Base-by-base conservation (phyloP, 2,797 vertebrate genomes). In the Eupleurogrammus muticus region DNA sequence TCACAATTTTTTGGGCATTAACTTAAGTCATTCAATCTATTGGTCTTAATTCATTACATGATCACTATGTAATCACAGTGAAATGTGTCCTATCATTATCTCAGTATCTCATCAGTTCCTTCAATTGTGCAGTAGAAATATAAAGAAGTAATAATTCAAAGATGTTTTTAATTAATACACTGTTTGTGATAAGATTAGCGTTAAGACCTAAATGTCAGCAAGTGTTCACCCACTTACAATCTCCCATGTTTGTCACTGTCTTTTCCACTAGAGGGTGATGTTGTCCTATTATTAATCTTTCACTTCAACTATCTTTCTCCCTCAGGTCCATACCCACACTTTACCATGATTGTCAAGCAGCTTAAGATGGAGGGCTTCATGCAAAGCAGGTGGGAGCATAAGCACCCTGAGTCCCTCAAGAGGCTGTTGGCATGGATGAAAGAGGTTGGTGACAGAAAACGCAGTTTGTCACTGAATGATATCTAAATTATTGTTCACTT, bases 321-420 rank as follows among this genome's bases (percentile, higher is more conserved):
- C 2, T 23, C 62, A 96, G 96, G 95, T 1, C 87, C 82, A 6
- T 96, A 81, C 1, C 21, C 88, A 12, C 94, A 92, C 24, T 0
- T 86, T 8, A 75, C 55, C 4, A 77, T 97, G 63, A 82, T 97
- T 68, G 42, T 92, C 10, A 93, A 95, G 60, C 83, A 97, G 47
- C 88, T 97, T n/a, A 90, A 16, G 24, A 95, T 97, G 91, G 93
- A 97, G 83, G 96, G 95, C 9, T 96, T 97, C 84, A 0, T 96
- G 5, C 77, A 92, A 13, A 1, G 0, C 36, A 87, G 89, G 55
- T 97, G 96, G 96, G 53, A 48, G 4, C 65, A 93, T 23, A 92
- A 87, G 48, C 1, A 87, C 42, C 86, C 91, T 0, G 95, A 96
- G 75, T 93, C 91, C 61, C 62, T 93, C 61, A 94, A 75, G 11